Base-by-base conservation (phyloP, 37 sponge, comb jelly and placozoan species). In the Diacarnus erythraeanus region DNA sequence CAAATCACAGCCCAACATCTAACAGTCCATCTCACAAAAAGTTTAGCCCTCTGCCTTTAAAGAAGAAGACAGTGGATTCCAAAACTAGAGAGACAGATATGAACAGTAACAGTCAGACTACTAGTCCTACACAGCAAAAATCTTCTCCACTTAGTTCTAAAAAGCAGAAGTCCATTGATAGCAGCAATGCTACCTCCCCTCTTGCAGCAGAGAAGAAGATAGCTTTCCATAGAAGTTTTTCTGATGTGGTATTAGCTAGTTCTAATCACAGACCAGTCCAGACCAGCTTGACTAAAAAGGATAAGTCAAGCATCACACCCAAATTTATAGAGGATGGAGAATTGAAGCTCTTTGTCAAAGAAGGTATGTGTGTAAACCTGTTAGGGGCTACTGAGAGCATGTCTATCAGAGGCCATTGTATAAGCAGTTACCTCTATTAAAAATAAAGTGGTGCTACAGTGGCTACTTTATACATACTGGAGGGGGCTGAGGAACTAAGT, bases 261-360 rank as follows among this genome's bases (percentile, higher is more conserved):
- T 35, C 66, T 3, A 65, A 30, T 30, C 26, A 71, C 42, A 40
- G 36, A 12, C n/a, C 71, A 22, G 71, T 71, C 8, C 71, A 71
- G 35, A 42, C 43, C 27, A 71, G 42, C 2, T 4, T 40, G 26
- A 39, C 23, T 2, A 42, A 2, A 6, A 3, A 38, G 25, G 71
- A 42, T n/a, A 71, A n/a, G 71, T 41, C 23, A 2, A 40, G 3
- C 2, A 42, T 2, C 23, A 25, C 71, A 18, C 43, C 71, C 26
- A 40, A 27, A 71, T n/a, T 23, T 12, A 71, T 42, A 71, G 71
- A 40, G 25, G 71, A 71, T 35, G 36, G 36, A n/a, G 71, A 38
- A 3, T 27, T 71, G 42, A 42, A 71, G 22, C 23, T 71, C 71
- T 41, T 41, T 71, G 42, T 71, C 2, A 22, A n/a, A 3, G n/a